Conservation (phyloP, 2,888 invertebrate genomes). For the Apamea sordens region DNA sequence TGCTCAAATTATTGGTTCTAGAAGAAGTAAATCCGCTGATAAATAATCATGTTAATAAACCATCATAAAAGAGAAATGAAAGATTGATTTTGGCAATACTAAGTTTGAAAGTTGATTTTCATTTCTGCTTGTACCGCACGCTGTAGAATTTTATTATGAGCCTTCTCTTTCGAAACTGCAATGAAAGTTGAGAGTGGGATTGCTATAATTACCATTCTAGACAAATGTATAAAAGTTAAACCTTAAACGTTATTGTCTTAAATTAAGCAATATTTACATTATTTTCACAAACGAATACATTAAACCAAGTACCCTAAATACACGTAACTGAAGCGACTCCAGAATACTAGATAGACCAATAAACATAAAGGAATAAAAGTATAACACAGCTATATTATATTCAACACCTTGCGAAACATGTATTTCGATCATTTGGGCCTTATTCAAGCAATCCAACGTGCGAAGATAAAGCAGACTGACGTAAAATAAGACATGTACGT, state of each 20-base stretch:
- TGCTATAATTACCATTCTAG: not conserved
- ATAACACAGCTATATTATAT: conserved; percentile 20
- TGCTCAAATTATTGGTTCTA: too few species aligned
- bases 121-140: not conserved
- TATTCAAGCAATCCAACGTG: conserved; percentile 59
- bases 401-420: conserved; percentile 35
- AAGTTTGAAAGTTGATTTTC: too few species aligned
- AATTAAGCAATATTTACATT: not conserved
- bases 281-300: not conserved
- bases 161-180: not conserved
- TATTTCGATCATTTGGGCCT: conserved; percentile 51
- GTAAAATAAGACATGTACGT: conserved; percentile 65
- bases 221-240: not conserved
- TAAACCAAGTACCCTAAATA: not conserved
- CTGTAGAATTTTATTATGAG: too few species aligned
- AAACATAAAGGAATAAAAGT: conserved; percentile 43
- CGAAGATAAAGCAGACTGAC: conserved; percentile 60
- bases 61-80: not conserved
- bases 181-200: not conserved
- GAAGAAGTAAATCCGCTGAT: not conserved
- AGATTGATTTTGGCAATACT: not conserved
- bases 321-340: conserved; percentile 12
- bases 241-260: too few species aligned
- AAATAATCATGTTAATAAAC: not conserved
- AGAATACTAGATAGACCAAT: conserved; percentile 36